phyloP scores from a whole-genome alignment of 2,797 vertebrate genomes.

The Myotis planiceps region DNA sequence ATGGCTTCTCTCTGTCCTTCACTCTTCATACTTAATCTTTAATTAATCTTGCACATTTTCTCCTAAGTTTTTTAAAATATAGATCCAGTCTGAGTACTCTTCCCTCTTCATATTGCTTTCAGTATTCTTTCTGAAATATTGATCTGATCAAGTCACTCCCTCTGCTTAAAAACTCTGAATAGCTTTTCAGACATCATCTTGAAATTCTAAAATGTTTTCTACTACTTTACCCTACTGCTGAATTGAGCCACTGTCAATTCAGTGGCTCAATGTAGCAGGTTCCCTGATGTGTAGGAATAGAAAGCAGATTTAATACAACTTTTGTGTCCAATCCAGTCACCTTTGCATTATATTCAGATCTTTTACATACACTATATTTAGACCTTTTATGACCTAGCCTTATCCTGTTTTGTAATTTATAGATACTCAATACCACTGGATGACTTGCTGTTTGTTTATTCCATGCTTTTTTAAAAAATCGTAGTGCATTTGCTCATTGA shows the following conservation, averaged over 20 bases:
- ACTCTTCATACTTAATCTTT: background rate
- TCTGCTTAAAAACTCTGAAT: slow-evolving; percentile 4
- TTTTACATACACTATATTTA: background rate
- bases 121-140: background rate
- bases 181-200: background rate
- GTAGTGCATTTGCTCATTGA: background rate
- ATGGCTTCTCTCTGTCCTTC: background rate
- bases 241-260: background rate
- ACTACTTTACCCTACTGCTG: background rate
- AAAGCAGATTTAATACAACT: slow-evolving; percentile 6
- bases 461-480: background rate
- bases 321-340: background rate
- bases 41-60: background rate
- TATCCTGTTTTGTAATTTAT: background rate
- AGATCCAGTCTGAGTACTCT: background rate
- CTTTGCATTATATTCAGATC: background rate
- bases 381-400: background rate
- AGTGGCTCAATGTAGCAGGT: background rate
- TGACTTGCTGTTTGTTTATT: background rate
- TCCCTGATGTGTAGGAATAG: background rate
- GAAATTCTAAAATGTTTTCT: slow-evolving; percentile 14
- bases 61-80: background rate
- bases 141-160: background rate
- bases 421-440: background rate
- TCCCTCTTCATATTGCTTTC: background rate